Evolutionary conservation across 2,888 invertebrate species (phyloP).

Genomic region (Morpho deidamia): DNA sequence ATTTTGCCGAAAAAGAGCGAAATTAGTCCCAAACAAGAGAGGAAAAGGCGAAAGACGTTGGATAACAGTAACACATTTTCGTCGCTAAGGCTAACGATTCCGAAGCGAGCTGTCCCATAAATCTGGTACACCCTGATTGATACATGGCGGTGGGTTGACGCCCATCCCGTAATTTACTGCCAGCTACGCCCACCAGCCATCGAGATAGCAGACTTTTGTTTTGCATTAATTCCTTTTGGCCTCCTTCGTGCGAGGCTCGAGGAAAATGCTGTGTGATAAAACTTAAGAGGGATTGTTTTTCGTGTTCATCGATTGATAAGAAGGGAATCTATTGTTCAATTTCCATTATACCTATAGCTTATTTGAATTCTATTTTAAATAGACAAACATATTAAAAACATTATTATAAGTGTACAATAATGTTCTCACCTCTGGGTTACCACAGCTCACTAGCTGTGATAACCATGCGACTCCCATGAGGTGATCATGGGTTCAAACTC

Average conservation of each 20-base stretch:
- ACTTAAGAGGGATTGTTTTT: constrained; percentile 9
- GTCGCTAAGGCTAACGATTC: constrained; percentile 75
- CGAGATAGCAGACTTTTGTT: constrained; percentile 76
- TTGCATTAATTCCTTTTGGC: constrained; percentile 75
- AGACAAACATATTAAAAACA: too few relatives aligned
- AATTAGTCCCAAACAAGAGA: constrained; percentile 36
- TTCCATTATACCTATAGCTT: too few relatives aligned
- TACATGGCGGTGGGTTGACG: constrained; percentile 80
- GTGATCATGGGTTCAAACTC: too few relatives aligned
- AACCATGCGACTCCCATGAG: too few relatives aligned
- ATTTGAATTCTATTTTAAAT: too few relatives aligned
- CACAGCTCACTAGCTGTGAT: too few relatives aligned
- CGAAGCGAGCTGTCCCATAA: constrained; percentile 76
- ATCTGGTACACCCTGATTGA: constrained; percentile 71
- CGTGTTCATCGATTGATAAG: not conserved
- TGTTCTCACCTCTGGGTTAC: too few relatives aligned
- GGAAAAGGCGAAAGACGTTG: constrained; percentile 48
- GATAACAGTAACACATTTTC: constrained; percentile 72
- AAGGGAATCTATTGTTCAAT: too few relatives aligned
- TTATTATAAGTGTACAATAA: too few relatives aligned
- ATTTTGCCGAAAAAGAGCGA: constrained; percentile 9
- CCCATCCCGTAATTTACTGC: constrained; percentile 82
- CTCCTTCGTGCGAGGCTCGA: constrained; percentile 15
- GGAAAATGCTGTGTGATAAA: constrained; percentile 8
- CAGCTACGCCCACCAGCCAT: constrained; percentile 79